Base-by-base conservation (phyloP, 2,113 vertebrate species). In the Megaceryle torquata region DNA sequence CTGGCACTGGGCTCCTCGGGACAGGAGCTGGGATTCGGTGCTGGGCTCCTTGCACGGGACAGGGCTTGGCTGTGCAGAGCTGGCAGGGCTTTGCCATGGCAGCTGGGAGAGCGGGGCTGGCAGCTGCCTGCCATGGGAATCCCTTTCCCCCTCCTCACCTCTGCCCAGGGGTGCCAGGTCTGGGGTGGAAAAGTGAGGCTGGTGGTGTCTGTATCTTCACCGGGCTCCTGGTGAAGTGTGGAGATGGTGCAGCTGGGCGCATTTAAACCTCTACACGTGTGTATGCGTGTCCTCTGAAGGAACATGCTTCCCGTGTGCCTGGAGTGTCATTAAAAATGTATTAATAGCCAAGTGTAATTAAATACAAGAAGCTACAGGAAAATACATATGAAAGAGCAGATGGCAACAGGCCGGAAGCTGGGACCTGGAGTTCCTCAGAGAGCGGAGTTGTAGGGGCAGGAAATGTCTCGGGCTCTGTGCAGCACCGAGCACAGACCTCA, bases 291-390 rank as follows among this genome's bases (percentile, higher is more conserved):
- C 63, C 76, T 77, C 56, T 5, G n/a, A 63, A 41, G 41, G 84
- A 76, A 35, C 78, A 18, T 9, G 16, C 89, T 96, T 94, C 89
- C 93, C 68, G 16, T 81, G 89, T 67, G 90, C 86, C 53, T 72
- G 92, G 83, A 74, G 80, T 28, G 76, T 70, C 95, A 68, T 97
- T 92, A 93, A 82, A 88, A 85, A 94, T 86, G 81, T 96, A 97
- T 97, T 96, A 97, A 95, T 95, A 94, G 96, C 91, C 86, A 22
- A 70, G 72, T 44, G 91, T 95, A 96, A 97, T 95, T 93, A 96
- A 95, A 97, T 81, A 84, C 90, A 91, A 95, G 91, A 39, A 89
- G 87, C 96, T 93, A 91, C 78, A 81, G 92, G 95, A 93, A 95
- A 94, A 96, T 84, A 12, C 90, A 51, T 46, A 56, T 39, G 87